Evolutionary conservation across 2,888 invertebrate genomes (phyloP), one percentile per base, ranked within the genome.

Genomic region (Aspidapion aeneum): DNA sequence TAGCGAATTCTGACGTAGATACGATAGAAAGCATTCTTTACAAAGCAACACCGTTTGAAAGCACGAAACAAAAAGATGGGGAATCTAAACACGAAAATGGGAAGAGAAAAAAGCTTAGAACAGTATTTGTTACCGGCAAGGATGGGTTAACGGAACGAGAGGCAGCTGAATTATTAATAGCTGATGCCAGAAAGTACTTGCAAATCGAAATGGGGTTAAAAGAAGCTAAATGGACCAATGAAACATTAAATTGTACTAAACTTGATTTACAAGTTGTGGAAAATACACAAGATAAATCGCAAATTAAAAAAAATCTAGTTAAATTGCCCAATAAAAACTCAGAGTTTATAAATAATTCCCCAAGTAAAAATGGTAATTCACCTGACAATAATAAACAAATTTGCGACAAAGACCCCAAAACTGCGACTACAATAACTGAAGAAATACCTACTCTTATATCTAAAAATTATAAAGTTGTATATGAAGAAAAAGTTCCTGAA

Each of bases 11-110:
- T 48, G 85, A 89, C 75, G 81, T 85, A 0, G 81, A 85, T 62
- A 81, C 84, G 1, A 83, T 98, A 61, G 94, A 94, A 79, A 86
- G 88, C 71, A 84, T 93, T 56, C 82, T 98, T 9, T 85, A 87
- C 65, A 90, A 89, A 76, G 87, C 91, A 1, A 82, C 89, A 1
- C 94, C 96, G 35, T 97, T 97, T 80, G 90, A 94, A 80, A 94
- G 91, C 72, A 87, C 86, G 65, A 93, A 91, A 77, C 86, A 86
- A 74, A 82, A 86, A 71, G 87, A 91, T 55, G 86, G 87, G 63
- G 93, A 94, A 77, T 85, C 87, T 66, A 83, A 83, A 58, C 79
- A 81, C 68, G 90, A 89, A 72, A 81, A 85, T 7, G 83, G 84
- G 57, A 86, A 88, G 75, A 83, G 90, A 61, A 89, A 87, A 73